Percentiles rank a stretch among this genome's conserved stretches.
Conservation (phyloP, 1,140 invertebrate species). For the Euura lappo region DNA sequence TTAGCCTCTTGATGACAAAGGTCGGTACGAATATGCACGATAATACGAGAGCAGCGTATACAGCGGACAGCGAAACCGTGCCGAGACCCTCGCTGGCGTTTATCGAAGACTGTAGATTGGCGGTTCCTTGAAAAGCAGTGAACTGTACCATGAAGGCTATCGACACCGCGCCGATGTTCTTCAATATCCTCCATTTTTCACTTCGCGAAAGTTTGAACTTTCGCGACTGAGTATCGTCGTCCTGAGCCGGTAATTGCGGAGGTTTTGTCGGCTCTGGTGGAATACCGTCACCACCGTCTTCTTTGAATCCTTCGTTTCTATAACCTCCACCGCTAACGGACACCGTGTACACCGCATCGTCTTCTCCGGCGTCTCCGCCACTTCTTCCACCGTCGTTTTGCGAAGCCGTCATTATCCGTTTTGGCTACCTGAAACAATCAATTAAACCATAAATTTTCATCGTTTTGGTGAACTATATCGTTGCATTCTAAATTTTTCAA, state of each 20-base stretch:
- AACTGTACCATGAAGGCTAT: conserved; percentile 92
- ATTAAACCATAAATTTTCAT: not conserved
- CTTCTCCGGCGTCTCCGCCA: conserved; percentile 36
- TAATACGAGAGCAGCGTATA: conserved; percentile 88
- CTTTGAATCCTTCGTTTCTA: conserved; percentile 73
- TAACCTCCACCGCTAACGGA: conserved; percentile 66
- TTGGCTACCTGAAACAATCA: conserved; percentile 47
- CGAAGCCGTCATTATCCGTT: conserved; percentile 52
- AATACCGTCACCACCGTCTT: conserved; percentile 63
- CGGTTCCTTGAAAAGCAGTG: conserved; percentile 89
- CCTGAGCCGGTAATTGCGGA: conserved; percentile 64
- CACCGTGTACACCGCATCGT: conserved; percentile 59
- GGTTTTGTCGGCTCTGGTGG: conserved; percentile 61
- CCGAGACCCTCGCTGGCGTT: conserved; percentile 84
- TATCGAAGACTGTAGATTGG: conserved; percentile 88
- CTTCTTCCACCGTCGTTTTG: conserved; percentile 56
- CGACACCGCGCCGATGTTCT: conserved; percentile 86
- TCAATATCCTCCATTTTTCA: conserved; percentile 87
- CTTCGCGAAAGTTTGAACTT: conserved; percentile 78
- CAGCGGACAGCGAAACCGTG: conserved; percentile 82
- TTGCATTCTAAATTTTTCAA: not conserved
- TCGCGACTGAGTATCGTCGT: conserved; percentile 70
- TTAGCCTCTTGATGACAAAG: conserved; percentile 85
- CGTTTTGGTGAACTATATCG: not conserved
- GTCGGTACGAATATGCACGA: conserved; percentile 94